Evolutionary conservation across 2,888 invertebrate genomes (phyloP), one percentile per base, ranked within the genome.

Genomic region (Ligdia adustata): DNA sequence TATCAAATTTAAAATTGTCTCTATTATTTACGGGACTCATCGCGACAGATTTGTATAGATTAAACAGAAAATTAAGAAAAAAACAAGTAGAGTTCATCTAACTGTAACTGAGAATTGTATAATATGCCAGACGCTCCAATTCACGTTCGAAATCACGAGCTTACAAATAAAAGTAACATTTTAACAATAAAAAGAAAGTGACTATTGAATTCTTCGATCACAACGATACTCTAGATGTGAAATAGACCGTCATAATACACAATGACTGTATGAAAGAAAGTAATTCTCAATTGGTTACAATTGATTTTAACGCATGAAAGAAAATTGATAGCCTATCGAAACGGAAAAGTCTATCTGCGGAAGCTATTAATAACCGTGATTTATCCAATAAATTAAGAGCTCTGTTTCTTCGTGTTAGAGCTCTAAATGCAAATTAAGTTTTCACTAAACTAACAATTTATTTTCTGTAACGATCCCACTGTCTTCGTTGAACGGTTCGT

Each of bases 221-320:
- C 27, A 46, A 49, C 34, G 40, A 41, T 41, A 46, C 20, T 20
- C 49, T 28, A 35, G 42, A 41, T 55, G 40, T 31, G 35, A 58
- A 58, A 9, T 53, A 41, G 57, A 58, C 51, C 57, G 31, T 22
- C 15, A 35, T 44, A 52, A 42, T 33, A 52, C 34, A 48, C 50
- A 33, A 34, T 27, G 29, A 49, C 12, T 53, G 53, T 52, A 57
- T 49, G 37, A 44, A 57, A 53, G 51, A 59, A 59, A 53, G 52
- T 52, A 55, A 60, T 49, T 38, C 45, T 24, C 33, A 57, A 57
- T 41, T 29, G 41, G 41, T 41, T 37, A 42, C 48, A 49, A 49
- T 80, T 70, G 81, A 83, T 86, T 83, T 80, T 62, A 51, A 75
- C 72, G 79, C 72, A 63, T 66, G 68, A 51, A 41, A 63, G 59